These are phyloP conservation scores for Diplazon laetatorius DNA, from an alignment of 2,888 invertebrate genomes.

Conservation along the genomic window DNA sequence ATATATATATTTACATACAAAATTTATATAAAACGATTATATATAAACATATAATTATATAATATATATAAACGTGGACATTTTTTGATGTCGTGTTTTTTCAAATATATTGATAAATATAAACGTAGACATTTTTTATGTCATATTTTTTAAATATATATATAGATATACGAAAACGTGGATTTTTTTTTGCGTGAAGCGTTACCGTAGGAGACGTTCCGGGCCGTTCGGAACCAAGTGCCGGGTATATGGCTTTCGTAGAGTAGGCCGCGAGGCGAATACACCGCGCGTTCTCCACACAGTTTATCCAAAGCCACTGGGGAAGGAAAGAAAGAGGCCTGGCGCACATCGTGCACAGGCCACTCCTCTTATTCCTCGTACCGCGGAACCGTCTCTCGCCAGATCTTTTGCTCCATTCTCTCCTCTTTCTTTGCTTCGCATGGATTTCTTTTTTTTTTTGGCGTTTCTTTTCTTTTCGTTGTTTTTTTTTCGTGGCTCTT, in stretches of 20 bases:
- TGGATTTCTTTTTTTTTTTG: conserved; percentile 7
- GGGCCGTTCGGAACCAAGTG: conserved; percentile 41
- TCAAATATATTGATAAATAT: too few relatives aligned
- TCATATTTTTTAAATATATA: too few relatives aligned
- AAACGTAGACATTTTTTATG: too few relatives aligned
- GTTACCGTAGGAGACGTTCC: conserved; percentile 26
- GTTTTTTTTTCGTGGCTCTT: conserved; percentile 12
- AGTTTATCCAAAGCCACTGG: conserved; percentile 34
- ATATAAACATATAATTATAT: too few relatives aligned
- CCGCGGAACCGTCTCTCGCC: too few relatives aligned
- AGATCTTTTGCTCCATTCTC: too few relatives aligned
- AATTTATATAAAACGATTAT: too few relatives aligned
- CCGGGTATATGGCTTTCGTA: conserved; percentile 34
- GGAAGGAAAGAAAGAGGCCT: conserved; percentile 20
- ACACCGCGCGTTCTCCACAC: conserved; percentile 24
- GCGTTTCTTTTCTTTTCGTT: conserved; percentile 1
- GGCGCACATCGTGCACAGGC: conserved; percentile 42
- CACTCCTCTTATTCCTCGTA: conserved; percentile 31
- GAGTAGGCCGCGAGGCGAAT: conserved; percentile 51
- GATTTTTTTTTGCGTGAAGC: conserved; percentile 23
- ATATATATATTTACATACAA: too few relatives aligned
- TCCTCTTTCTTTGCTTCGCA: conserved; percentile 6
- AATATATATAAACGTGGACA: too few relatives aligned
- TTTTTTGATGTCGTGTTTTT: too few relatives aligned
- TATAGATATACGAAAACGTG: background rate